Conservation (phyloP, 2,113 vertebrate species). For the Budorcas taxicolor region DNA sequence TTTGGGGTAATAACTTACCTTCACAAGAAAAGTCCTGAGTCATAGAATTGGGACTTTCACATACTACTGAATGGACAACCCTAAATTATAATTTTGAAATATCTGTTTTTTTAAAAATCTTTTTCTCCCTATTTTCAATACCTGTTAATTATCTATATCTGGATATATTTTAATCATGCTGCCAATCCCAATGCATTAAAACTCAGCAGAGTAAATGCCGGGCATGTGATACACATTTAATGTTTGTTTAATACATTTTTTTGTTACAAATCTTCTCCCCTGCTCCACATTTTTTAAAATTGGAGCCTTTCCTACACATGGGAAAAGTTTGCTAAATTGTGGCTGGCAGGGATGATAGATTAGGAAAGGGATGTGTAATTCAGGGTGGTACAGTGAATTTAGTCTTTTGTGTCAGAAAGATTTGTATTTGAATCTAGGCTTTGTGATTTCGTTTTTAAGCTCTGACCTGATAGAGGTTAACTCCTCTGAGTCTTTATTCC, state of each 20-base stretch:
- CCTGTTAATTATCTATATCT: neutral
- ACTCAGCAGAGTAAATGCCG: neutral
- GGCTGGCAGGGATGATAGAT: neutral
- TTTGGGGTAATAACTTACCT: neutral
- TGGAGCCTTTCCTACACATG: neutral
- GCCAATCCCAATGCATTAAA: neutral
- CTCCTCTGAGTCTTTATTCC: neutral
- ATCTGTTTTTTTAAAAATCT: neutral
- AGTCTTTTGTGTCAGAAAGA: conserved; percentile 2
- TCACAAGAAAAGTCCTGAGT: neutral
- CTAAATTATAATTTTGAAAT: conserved; percentile 26
- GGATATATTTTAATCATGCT: conserved; percentile 31
- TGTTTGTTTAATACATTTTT: conserved; percentile 23
- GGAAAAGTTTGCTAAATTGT: neutral
- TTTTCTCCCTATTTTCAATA: neutral
- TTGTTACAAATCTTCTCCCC: neutral
- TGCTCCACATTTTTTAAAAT: neutral
- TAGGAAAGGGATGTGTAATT: neutral
- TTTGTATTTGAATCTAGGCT: conserved; percentile 13
- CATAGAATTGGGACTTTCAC: neutral
- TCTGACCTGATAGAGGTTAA: neutral
- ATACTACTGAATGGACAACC: neutral
- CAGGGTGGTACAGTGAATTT: neutral
- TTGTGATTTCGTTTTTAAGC: conserved; percentile 17
- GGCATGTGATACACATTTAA: neutral